phyloP scores from a whole-genome alignment of 2,797 vertebrate species.

The Atherinosoma microstoma region DNA sequence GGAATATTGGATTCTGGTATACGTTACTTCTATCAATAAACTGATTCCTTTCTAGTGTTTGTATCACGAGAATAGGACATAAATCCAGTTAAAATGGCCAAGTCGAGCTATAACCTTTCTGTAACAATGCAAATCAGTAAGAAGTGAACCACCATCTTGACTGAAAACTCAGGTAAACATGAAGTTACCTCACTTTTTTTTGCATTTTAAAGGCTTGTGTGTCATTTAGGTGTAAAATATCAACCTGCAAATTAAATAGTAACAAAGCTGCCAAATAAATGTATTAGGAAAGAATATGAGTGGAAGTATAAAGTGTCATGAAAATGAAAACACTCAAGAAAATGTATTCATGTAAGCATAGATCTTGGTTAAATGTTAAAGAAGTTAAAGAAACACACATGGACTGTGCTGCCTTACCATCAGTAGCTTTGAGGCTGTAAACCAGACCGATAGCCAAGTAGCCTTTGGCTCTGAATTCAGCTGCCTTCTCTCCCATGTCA shows the following conservation, averaged over 20 bases:
- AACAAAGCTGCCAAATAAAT: neutral
- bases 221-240: neutral
- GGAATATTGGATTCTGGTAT: no score
- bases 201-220: neutral
- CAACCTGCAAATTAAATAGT: neutral
- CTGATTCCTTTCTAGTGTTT: no score
- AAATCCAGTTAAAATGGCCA: no score
- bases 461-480: slow-evolving; percentile 97
- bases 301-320: no score
- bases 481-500: slow-evolving; percentile 93
- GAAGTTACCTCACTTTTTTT: no score
- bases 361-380: neutral
- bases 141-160: no score
- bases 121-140: no score
- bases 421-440: slow-evolving; percentile 96
- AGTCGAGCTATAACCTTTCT: no score
- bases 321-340: neutral
- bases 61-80: no score
- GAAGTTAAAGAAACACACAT: neutral
- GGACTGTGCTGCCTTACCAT: slow-evolving; percentile 84
- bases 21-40: no score
- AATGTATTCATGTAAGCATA: neutral
- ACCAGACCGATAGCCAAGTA: slow-evolving; percentile 93
- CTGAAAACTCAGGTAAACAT: no score
- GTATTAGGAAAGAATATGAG: neutral